Base-by-base conservation (phyloP, 2,888 invertebrate genomes). In the Trissonchulus latispiculum region DNA sequence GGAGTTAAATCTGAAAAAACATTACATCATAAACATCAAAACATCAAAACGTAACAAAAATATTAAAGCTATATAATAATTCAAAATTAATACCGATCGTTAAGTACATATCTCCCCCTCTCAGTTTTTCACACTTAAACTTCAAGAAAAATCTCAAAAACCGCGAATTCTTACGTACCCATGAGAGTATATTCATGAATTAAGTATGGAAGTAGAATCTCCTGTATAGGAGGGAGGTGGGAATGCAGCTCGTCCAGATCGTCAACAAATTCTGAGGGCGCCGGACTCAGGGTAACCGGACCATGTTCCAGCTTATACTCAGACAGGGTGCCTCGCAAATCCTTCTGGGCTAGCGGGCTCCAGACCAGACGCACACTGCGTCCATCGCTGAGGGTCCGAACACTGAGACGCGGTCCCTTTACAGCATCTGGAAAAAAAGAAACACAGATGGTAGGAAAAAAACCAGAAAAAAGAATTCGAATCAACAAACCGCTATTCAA, bases 1-100 rank as follows among this genome's bases (percentile, higher is more conserved):
- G 72, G 61, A 8, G 2, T 18, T 23, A 73, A 36, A 32, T 35
- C 73, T 73, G 37, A n/a, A 73, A 73, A 29, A 69, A 67, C n/a
- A n/a, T n/a, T n/a, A n/a, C n/a, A n/a, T n/a, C n/a, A n/a, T n/a
- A n/a, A n/a, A n/a, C n/a, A n/a, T n/a, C n/a, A n/a, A n/a, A n/a
- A n/a, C n/a, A n/a, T n/a, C n/a, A n/a, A n/a, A n/a, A n/a, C n/a
- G n/a, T n/a, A n/a, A n/a, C n/a, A n/a, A n/a, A n/a, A n/a, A n/a
- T n/a, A n/a, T n/a, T n/a, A n/a, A n/a, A n/a, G n/a, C n/a, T n/a
- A n/a, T n/a, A n/a, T n/a, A n/a, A n/a, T n/a, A n/a, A n/a, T n/a
- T n/a, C n/a, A n/a, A n/a, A n/a, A n/a, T n/a, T n/a, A n/a, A n/a
- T n/a, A n/a, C n/a, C n/a, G n/a, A n/a, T n/a, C n/a, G n/a, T n/a